Conservation (phyloP, 2,888 invertebrate species). For the Melanchra persicariae region DNA sequence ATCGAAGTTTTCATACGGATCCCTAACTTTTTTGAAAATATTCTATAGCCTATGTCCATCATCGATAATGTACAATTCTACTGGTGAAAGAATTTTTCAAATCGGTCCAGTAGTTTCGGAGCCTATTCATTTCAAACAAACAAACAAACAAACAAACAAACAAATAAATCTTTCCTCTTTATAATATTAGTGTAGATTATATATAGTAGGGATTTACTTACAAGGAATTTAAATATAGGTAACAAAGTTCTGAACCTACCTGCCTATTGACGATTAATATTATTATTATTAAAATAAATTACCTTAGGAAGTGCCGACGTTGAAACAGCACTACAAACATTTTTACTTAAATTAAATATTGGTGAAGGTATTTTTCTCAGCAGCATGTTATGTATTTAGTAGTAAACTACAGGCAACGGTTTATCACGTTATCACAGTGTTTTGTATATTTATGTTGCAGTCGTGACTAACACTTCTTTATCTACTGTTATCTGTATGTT, state of each 20-base stretch:
- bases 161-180: no score
- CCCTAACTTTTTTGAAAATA: no score
- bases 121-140: no score
- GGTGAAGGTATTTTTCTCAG: slow-evolving; percentile 59
- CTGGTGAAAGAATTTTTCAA: no score
- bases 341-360: slow-evolving; percentile 52
- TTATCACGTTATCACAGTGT: background rate
- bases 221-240: background rate
- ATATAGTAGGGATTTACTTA: no score
- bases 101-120: no score
- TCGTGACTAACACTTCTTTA: background rate
- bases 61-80: no score
- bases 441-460: background rate
- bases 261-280: background rate
- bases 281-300: slow-evolving; percentile 13
- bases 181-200: no score
- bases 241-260: background rate
- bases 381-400: slow-evolving; percentile 54
- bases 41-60: no score
- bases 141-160: no score
- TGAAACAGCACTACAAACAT: slow-evolving; percentile 65
- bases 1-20: no score
- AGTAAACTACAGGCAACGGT: background rate
- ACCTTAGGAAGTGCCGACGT: slow-evolving; percentile 70
- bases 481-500: slow-evolving; percentile 9